phyloP scores from a whole-genome alignment of 1,140 invertebrate species.

The Sinonovacula constricta region DNA sequence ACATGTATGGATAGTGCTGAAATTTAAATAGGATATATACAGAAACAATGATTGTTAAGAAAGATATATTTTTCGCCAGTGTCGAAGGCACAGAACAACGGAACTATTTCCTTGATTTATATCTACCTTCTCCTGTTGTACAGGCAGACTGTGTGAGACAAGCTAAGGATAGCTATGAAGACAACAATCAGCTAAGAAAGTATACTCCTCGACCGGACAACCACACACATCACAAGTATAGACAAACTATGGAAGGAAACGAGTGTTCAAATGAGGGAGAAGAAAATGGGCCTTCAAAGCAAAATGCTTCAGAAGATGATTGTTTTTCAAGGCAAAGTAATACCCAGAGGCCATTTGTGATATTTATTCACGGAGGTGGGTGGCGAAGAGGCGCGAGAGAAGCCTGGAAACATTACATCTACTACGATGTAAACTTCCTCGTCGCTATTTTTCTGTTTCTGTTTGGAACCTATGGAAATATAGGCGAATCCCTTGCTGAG shows the following conservation, averaged over 20 bases:
- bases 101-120: constrained; percentile 35
- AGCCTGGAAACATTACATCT: constrained; percentile 54
- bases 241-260: background rate
- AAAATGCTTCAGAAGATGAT: background rate
- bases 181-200: background rate
- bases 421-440: constrained; percentile 51
- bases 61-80: constrained; percentile 30
- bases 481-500: constrained; percentile 34
- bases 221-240: background rate
- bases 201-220: background rate
- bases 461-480: constrained; percentile 30
- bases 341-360: constrained; percentile 30
- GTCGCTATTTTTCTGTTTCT: constrained; percentile 35
- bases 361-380: constrained; percentile 57
- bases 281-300: background rate
- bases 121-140: constrained; percentile 7
- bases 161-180: background rate
- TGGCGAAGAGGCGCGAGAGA: constrained; percentile 50
- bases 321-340: too few relatives aligned
- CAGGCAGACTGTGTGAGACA: background rate
- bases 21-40: too few relatives aligned
- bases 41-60: constrained; percentile 8
- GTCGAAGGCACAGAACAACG: constrained; percentile 13
- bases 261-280: background rate
- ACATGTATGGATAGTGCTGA: too few relatives aligned